phyloP scores from a whole-genome alignment of 2,888 invertebrate species.

The Horisme vitalbata region DNA sequence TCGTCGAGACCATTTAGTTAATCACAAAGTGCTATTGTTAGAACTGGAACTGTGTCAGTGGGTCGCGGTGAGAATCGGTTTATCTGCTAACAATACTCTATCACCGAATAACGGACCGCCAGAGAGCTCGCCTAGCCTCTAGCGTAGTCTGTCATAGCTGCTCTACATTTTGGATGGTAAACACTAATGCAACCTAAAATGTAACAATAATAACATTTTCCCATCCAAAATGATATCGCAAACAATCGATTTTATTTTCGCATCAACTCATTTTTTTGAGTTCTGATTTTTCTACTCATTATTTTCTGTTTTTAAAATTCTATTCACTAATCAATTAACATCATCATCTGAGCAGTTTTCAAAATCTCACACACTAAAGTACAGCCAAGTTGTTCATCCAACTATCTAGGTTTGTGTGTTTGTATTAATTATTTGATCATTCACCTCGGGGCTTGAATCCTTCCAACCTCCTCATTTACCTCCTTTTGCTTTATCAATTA shows the following conservation, averaged over 20 bases:
- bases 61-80: conserved; percentile 41
- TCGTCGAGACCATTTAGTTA: conserved; percentile 33
- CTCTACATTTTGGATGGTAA: conserved; percentile 44
- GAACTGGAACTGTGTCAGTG: conserved; percentile 46
- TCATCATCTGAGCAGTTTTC: conserved; percentile 37
- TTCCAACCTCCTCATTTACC: conserved; percentile 42
- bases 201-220: too few relatives aligned
- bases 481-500: conserved; percentile 47
- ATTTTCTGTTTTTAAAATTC: neutral
- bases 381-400: conserved; percentile 71
- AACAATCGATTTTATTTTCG: conserved; percentile 41
- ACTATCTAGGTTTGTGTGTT: conserved; percentile 35
- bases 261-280: conserved; percentile 41
- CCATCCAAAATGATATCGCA: conserved; percentile 50
- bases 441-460: conserved; percentile 68
- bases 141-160: conserved; percentile 31
- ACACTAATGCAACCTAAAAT: conserved; percentile 1
- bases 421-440: conserved; percentile 56
- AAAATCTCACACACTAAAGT: conserved; percentile 50
- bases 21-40: conserved; percentile 35
- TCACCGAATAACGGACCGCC: conserved; percentile 36
- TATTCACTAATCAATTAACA: neutral
- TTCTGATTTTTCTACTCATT: neutral
- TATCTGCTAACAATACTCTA: conserved; percentile 39
- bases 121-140: conserved; percentile 15